phyloP scores from a whole-genome alignment of 2,113 vertebrate species.

The Proteles cristata region DNA sequence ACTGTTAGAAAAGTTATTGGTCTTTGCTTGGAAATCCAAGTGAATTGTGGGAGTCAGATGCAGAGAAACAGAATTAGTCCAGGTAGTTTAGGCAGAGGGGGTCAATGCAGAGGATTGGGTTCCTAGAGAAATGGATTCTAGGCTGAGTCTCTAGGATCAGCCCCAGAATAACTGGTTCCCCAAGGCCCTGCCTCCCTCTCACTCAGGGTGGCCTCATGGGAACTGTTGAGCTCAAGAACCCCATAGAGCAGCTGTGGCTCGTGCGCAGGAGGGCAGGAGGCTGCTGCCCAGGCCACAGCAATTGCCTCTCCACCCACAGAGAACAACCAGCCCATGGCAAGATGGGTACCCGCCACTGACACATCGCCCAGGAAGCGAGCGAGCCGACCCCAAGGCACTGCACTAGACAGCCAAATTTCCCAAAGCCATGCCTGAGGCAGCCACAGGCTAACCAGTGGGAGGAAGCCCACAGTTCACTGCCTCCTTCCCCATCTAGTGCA shows the following conservation, averaged over 20 bases:
- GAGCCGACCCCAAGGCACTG: rapidly evolving
- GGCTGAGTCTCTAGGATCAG: not conserved
- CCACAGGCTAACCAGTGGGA: not conserved
- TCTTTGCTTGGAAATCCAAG: not conserved
- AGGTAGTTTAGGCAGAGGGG: not conserved
- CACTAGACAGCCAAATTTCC: not conserved
- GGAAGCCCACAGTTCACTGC: not conserved
- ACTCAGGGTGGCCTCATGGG: not conserved
- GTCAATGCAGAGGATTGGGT: not conserved
- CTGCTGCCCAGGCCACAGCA: not conserved
- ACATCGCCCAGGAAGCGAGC: not conserved
- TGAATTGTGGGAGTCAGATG: not conserved
- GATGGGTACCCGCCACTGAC: not conserved
- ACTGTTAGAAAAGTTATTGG: not conserved
- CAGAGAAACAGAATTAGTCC: not conserved
- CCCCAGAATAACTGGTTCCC: not conserved
- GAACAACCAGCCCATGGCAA: not conserved
- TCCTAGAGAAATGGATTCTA: not conserved
- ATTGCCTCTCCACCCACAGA: not conserved
- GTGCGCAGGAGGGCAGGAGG: not conserved
- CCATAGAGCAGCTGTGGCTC: not conserved
- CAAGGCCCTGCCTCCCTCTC: not conserved
- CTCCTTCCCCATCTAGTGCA: not conserved
- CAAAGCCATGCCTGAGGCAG: not conserved
- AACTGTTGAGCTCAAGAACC: not conserved